Base-by-base conservation (phyloP, 1,140 invertebrate species). In the Caerostris darwini region DNA sequence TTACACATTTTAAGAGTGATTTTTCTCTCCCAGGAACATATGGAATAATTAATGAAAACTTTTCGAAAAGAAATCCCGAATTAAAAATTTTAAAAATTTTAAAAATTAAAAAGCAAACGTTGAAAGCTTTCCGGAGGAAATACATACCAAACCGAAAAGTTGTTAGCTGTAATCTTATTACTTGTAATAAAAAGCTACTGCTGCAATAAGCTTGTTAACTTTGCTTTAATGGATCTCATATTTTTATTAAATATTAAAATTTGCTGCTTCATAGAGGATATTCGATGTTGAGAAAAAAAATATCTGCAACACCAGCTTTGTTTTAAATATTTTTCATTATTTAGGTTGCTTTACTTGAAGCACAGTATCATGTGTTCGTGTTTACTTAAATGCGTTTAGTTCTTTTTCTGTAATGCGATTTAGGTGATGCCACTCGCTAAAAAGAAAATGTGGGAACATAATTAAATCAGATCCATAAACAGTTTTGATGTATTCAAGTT, bases 161-260 rank as follows among this genome's bases (percentile, higher is more conserved):
- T 34, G 54, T 89, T 89, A 67, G 5, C 53, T 7, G 3, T 83
- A 64, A 92, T 92, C 77, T 61, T 56, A 85, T 92, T 92, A 92
- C 53, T 77, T 83, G 7, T 19, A 71, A 59, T 71, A 93, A 93
- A 93, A 93, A 86, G 34, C 7, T 8, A 77, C 12, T 17, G 82
- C 8, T 17, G 17, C 34, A 8, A 57, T 87, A 93, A 93, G 92
- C 92, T 56, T 87, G 57, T 87, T 93, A 87, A 85, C 77, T 58
- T 12, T 77, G 19, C 81, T 85, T 87, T 93, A 93, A 93, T 58
- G 67, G 82, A 12, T 19, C 58, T 14, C 54, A 90, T 93, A 93
- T 93, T 93, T 93, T 93, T 93, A 71, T 93, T 85, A 87, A 93
- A 64, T 92, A 81, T 58, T 54, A 57, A 92, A 85, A 67, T 77